Evolutionary conservation across 2,113 vertebrate species (phyloP).

Genomic region (Apistogramma diplotaenia): DNA sequence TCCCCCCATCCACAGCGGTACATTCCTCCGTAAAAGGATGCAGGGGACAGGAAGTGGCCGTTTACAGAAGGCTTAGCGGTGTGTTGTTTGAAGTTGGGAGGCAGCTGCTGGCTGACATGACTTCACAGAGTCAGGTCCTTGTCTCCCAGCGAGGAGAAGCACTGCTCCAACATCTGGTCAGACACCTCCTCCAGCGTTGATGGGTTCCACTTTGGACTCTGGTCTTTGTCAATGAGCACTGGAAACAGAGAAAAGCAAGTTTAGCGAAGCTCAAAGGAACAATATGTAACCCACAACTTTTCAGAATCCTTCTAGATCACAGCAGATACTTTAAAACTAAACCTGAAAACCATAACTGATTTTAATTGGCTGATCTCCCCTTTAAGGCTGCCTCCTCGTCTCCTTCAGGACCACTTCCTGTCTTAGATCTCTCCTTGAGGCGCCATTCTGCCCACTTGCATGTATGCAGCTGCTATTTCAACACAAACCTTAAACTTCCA

Average conservation of each 20-base stretch:
- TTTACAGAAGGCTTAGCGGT: constrained; percentile 7
- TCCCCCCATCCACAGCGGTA: background rate
- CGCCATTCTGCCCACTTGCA: too few species aligned
- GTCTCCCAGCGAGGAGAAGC: constrained; percentile 85
- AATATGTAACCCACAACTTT: background rate
- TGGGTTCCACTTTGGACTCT: constrained; percentile 88
- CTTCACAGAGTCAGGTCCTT: constrained; percentile 82
- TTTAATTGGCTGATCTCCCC: background rate
- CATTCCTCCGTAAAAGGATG: background rate
- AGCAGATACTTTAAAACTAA: background rate
- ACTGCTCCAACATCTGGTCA: constrained; percentile 78
- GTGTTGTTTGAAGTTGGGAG: background rate
- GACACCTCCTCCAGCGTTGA: constrained; percentile 82
- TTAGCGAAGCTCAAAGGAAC: background rate
- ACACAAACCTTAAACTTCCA: too few species aligned
- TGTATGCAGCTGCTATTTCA: background rate
- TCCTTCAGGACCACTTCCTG: background rate
- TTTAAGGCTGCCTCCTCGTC: background rate
- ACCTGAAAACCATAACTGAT: background rate
- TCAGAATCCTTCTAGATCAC: background rate
- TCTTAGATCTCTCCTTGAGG: background rate
- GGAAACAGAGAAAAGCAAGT: background rate
- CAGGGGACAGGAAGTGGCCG: constrained; percentile 2
- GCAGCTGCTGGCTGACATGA: background rate
- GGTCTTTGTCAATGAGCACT: constrained; percentile 94